Conservation (phyloP, 2,113 vertebrate genomes). For the Calidris pugnax region DNA sequence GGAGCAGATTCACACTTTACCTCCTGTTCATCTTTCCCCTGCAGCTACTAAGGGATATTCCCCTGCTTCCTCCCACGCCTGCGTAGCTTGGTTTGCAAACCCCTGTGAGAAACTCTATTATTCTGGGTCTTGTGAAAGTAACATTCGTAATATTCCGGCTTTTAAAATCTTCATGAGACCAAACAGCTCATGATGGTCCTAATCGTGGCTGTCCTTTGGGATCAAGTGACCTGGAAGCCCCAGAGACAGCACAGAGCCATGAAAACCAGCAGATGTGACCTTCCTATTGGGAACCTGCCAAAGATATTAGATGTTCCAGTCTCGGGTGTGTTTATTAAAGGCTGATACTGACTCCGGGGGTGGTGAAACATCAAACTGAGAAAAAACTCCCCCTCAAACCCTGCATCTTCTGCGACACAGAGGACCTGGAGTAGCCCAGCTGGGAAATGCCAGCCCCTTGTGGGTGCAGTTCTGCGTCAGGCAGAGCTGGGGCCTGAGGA, state of each 20-base stretch:
- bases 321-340: background rate
- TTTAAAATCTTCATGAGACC: background rate
- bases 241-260: background rate
- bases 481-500: background rate
- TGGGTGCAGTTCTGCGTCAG: background rate
- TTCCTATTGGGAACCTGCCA: constrained; percentile 17
- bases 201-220: background rate
- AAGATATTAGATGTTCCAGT: background rate
- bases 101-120: background rate
- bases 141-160: background rate
- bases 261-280: background rate
- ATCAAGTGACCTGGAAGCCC: background rate
- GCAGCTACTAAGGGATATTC: background rate
- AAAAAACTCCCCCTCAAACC: background rate
- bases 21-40: background rate
- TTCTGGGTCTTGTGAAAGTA: background rate
- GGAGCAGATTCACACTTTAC: background rate
- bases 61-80: background rate
- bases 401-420: background rate
- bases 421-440: background rate
- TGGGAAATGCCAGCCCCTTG: background rate
- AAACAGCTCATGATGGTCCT: background rate
- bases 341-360: background rate
- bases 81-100: background rate
- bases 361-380: background rate